phyloP scores from a whole-genome alignment of 2,888 invertebrate species.

The Neoscelio sp. region DNA sequence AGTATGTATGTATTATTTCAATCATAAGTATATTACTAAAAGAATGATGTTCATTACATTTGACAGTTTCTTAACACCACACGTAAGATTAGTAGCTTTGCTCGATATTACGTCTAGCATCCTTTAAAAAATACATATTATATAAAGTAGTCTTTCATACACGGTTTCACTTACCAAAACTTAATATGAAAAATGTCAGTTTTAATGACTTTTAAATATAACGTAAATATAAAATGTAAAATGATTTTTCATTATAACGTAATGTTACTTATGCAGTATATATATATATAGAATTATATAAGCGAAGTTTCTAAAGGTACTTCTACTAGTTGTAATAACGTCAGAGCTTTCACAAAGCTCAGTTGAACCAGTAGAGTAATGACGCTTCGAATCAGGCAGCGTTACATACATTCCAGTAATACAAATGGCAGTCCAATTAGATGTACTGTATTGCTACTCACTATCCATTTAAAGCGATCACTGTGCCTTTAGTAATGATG shows the following conservation, averaged over 20 bases:
- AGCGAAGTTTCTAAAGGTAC: conserved; percentile 19
- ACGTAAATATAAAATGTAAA: not conserved
- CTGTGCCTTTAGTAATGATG: conserved; percentile 52
- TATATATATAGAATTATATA: conserved; percentile 9
- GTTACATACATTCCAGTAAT: conserved; percentile 64
- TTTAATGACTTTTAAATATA: no score
- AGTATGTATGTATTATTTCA: no score
- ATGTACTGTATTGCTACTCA: conserved; percentile 62
- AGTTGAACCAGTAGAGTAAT: conserved; percentile 61
- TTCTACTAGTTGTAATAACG: conserved; percentile 35
- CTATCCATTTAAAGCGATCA: conserved; percentile 65
- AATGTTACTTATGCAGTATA: conserved; percentile 1
- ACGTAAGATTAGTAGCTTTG: no score
- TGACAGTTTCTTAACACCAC: no score
- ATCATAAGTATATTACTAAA: no score
- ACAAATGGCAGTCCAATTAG: conserved; percentile 64
- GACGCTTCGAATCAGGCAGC: conserved; percentile 56
- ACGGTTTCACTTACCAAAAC: no score
- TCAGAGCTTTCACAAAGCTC: conserved; percentile 55
- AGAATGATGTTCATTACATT: no score
- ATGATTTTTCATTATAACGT: not conserved
- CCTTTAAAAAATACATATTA: no score
- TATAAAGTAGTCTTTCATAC: no score
- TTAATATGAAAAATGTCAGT: no score
- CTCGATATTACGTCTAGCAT: no score